Evolutionary conservation across 2,113 vertebrate genomes (phyloP), one percentile per base, ranked within the genome.

Genomic region (Noturus placidus): DNA sequence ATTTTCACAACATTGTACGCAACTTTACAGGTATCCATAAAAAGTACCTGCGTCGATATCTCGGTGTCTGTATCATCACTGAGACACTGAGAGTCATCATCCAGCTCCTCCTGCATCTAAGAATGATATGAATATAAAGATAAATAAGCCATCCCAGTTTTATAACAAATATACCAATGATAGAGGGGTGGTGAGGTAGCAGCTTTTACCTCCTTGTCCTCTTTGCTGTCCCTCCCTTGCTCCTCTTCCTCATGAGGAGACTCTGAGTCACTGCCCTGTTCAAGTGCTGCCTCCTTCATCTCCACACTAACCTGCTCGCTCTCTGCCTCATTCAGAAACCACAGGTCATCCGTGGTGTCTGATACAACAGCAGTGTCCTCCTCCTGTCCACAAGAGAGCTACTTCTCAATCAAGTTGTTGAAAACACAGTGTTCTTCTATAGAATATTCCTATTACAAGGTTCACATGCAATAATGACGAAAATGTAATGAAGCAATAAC

Each of bases 321-420:
- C 27, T 94, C 96, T 0, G 95, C 95, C 88, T 99, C 98, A 0
- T 96, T 98, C 91, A 99, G 95, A 93, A 98, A 97, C 96, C 97
- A 99, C 84, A 99, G 93, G 89, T 99, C 98, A 52, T 99, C 98
- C 0, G 98, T 99, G 85, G 97, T 97, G 92, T 99, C 98, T 0
- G 98, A 99, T 90, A 99, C 97, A 20, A 98, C 87, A 30, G 97
- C 97, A 15, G 98, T 99, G 94, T 98, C 97, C 82, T 97, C 92
- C 91, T 98, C 98, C 98, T 99, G 95, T 52, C 25, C 92, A 90
- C 92, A 92, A 92, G 94, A 96, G 90, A 95, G 88, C 94, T 93
- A 89, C 90, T 87, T 89, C 92, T 95, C 90, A 95, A 93, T 94
- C 93, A 94, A 91, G 87, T 88, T 74, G 83, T 84, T 79, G 65